A percentile compares a stretch with the other conserved stretches of the same genome.
phyloP scores from a whole-genome alignment of 2,113 vertebrate species.

The Elachura formosa region DNA sequence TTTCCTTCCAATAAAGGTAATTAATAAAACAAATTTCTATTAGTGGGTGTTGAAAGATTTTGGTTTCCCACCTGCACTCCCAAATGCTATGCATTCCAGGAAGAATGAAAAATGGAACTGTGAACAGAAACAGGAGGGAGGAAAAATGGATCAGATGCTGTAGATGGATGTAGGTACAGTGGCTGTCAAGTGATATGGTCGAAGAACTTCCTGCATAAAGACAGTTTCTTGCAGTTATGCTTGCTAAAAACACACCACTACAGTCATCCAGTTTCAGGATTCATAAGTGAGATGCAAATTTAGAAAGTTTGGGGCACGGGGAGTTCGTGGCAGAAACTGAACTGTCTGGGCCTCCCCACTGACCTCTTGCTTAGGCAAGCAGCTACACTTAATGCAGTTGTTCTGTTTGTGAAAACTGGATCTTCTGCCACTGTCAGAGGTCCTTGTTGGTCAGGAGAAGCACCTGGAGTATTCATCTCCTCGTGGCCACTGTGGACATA shows the following conservation, averaged over 20 bases:
- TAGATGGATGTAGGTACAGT: neutral
- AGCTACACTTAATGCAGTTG: accelerated
- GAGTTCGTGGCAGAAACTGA: neutral
- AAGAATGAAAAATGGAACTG: conserved; percentile 27
- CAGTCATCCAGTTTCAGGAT: neutral
- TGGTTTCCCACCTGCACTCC: conserved; percentile 8
- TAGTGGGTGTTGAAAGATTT: conserved; percentile 45
- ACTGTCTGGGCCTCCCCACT: neutral
- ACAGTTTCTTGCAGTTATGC: accelerated
- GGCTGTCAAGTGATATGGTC: neutral
- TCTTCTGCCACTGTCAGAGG: neutral
- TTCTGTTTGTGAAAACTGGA: neutral
- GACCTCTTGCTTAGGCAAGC: accelerated
- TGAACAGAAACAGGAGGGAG: conserved; percentile 13
- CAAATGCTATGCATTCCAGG: conserved; percentile 13
- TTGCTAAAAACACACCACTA: neutral
- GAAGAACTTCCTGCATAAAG: neutral
- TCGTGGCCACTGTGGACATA: neutral
- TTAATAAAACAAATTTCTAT: conserved; percentile 52
- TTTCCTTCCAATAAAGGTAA: conserved; percentile 6
- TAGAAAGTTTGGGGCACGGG: neutral
- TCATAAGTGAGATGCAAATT: neutral
- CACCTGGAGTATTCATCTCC: neutral
- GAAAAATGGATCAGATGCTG: neutral
- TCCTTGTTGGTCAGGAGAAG: neutral